Evolutionary conservation across 2,113 vertebrate species (phyloP), one percentile per base, ranked within the genome.

Genomic region (Meriones unguiculatus): DNA sequence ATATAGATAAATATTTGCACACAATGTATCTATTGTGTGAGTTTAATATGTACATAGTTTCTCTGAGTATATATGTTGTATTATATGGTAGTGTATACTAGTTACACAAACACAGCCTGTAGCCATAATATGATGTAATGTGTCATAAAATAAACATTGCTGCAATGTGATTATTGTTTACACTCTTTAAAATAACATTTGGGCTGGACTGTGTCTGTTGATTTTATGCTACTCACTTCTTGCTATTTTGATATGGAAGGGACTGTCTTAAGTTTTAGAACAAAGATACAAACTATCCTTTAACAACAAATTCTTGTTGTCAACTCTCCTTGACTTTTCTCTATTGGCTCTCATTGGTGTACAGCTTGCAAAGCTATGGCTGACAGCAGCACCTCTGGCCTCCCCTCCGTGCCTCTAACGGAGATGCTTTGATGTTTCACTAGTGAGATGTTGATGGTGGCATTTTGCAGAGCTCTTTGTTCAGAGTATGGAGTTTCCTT

Each of bases 231-330:
- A 75, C 5, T 91, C 3, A 76, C 2, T 86, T n/a, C 41, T 77
- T 95, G 50, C 20, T 78, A 46, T n/a, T 97, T 95, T 93, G 24
- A 77, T 70, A 77, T 28, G 17, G 88, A 38, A 97, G 65, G 0
- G 0, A 77, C 57, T 32, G 15, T 84, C 30, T 80, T 70, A 54
- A 62, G 4, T n/a, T 78, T 90, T 32, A 46, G 70, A 64, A 89
- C 4, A 35, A 52, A 54, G 64, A 52, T 15, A 22, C 59, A 87
- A 70, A 50, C 54, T 25, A 22, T 5, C 17, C 14, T 35, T 52
- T 8, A 64, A 15, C 17, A 69, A 24, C 17, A 59, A 25, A 89
- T 10, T 73, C 22, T 57, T 46, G 20, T 64, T 96, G 85, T 57
- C 28, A 20, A 11, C 3, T 10, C 4, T 3, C 57, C 17, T 41